phyloP scores from a whole-genome alignment of 1,140 invertebrate genomes.

The Elysia chlorotica region DNA sequence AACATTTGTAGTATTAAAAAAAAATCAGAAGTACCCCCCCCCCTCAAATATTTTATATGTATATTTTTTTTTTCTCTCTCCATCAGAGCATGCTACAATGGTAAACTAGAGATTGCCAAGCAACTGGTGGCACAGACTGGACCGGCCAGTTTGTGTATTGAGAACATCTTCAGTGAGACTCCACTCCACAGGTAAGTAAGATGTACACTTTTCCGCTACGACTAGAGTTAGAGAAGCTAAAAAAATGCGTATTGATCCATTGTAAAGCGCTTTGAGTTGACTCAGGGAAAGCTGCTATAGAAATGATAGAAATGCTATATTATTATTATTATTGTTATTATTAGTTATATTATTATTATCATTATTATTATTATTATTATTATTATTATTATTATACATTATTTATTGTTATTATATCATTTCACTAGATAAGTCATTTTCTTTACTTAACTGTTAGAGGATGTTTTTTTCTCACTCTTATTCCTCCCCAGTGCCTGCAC shows the following conservation, averaged over 20 bases:
- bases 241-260: background rate
- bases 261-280: background rate
- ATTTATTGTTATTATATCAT: too few relatives aligned
- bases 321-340: too few relatives aligned
- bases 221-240: too few relatives aligned
- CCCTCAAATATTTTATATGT: background rate
- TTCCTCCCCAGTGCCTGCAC: conserved; percentile 60
- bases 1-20: too few relatives aligned
- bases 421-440: too few relatives aligned
- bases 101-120: conserved; percentile 63
- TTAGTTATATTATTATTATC: too few relatives aligned
- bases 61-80: background rate
- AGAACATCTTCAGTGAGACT: conserved; percentile 65
- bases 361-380: too few relatives aligned
- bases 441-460: too few relatives aligned
- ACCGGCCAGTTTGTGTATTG: conserved; percentile 54
- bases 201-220: too few relatives aligned
- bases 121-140: conserved; percentile 58
- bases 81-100: conserved; percentile 63
- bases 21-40: background rate
- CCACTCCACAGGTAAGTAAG: conserved; percentile 59
- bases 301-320: too few relatives aligned
- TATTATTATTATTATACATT: background rate
- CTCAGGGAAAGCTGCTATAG: too few relatives aligned
- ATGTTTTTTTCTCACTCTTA: background rate